Percentiles rank a stretch among this genome's conserved stretches.
These are phyloP conservation scores for Aselliscus stoliczkanus DNA, from an alignment of 2,797 vertebrate genomes.

Conservation along the genomic window DNA sequence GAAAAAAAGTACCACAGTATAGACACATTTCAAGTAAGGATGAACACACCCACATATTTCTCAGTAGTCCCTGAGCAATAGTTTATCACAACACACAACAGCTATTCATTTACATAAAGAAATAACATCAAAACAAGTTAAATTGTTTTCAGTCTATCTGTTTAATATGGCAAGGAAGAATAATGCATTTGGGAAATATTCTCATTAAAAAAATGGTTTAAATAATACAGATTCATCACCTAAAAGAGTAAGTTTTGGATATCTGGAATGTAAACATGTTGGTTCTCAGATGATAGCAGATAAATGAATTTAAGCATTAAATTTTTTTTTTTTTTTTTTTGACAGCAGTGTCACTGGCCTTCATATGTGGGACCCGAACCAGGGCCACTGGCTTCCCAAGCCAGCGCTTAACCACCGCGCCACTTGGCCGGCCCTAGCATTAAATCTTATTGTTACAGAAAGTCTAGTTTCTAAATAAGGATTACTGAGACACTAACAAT, in stretches of 20 bases:
- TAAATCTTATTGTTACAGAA: background rate
- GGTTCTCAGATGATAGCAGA: background rate
- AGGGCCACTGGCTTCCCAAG: too few species aligned
- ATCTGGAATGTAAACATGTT: background rate
- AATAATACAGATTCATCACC: background rate
- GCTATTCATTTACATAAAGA: background rate
- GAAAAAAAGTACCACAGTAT: too few species aligned
- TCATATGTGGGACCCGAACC: too few species aligned
- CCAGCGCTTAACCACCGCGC: too few species aligned
- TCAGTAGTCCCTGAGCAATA: background rate
- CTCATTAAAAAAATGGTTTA: background rate
- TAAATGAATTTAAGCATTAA: background rate
- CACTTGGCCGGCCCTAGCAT: too few species aligned
- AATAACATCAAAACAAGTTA: background rate
- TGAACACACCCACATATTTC: background rate
- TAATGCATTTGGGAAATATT: background rate
- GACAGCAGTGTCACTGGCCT: too few species aligned
- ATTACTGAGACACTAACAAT: background rate
- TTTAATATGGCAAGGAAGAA: conserved; percentile 11
- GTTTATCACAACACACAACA: background rate
- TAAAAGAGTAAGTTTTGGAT: background rate
- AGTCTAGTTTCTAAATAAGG: background rate
- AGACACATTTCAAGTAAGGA: background rate
- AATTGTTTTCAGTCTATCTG: background rate
- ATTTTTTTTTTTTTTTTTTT: too few species aligned